phyloP scores from a whole-genome alignment of 2,797 vertebrate species.

The Ataeniobius toweri region DNA sequence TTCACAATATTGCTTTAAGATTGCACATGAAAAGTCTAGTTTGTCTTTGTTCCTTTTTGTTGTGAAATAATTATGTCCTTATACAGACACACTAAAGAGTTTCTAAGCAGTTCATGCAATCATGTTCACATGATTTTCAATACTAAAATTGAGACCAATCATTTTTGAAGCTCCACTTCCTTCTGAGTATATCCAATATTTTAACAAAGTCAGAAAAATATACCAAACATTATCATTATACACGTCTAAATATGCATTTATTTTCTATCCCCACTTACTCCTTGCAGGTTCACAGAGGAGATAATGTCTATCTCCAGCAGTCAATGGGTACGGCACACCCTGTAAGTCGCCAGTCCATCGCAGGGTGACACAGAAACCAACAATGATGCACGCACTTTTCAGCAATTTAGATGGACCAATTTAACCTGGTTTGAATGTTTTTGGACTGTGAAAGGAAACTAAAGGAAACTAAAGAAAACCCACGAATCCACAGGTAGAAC shows the following conservation, averaged over 20 bases:
- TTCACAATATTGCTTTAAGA: conserved; percentile 22
- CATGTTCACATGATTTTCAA: not conserved
- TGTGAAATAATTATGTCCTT: not conserved
- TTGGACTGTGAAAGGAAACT: too few species aligned
- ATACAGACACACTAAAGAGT: not conserved
- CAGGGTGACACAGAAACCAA: too few species aligned
- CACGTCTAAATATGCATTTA: not conserved
- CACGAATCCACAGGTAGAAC: too few species aligned
- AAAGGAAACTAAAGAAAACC: too few species aligned
- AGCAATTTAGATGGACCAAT: too few species aligned
- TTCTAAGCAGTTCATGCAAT: not conserved
- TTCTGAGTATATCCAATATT: not conserved
- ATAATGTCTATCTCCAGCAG: too few species aligned
- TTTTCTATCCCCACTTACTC: not conserved
- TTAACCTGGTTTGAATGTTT: too few species aligned
- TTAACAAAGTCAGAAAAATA: not conserved
- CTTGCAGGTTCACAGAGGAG: too few species aligned
- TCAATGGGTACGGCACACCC: too few species aligned
- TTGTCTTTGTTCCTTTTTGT: not conserved
- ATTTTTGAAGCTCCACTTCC: not conserved
- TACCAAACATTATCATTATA: not conserved
- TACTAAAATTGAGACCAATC: not conserved
- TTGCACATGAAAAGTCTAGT: not conserved
- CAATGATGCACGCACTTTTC: too few species aligned
- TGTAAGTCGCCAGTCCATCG: too few species aligned